Evolutionary conservation across 2,113 vertebrate species (phyloP).

Genomic region (Mirounga angustirostris): DNA sequence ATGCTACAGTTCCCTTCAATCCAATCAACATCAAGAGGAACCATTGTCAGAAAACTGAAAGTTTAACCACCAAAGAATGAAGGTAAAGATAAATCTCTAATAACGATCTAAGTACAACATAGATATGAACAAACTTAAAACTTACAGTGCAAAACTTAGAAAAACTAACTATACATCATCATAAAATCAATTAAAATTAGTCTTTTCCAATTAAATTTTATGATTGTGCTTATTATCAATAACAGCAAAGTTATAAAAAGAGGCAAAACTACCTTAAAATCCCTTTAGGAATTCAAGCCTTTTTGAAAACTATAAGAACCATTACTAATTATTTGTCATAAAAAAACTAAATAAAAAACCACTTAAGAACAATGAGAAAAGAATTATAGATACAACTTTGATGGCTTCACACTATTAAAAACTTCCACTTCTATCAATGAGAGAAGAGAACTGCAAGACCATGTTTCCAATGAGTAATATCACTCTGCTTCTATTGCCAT

Average conservation of each 20-base stretch:
- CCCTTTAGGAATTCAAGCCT: constrained; percentile 36
- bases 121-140: constrained; percentile 58
- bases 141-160: constrained; percentile 22
- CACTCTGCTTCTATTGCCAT: constrained; percentile 48
- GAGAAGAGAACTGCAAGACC: constrained; percentile 36
- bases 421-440: background rate
- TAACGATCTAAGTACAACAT: background rate
- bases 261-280: constrained; percentile 52
- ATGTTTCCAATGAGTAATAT: constrained; percentile 41
- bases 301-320: constrained; percentile 54
- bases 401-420: constrained; percentile 31
- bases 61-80: background rate
- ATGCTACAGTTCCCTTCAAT: background rate
- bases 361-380: constrained; percentile 47
- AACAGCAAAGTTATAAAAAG: constrained; percentile 43
- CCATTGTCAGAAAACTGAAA: background rate
- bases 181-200: constrained; percentile 61
- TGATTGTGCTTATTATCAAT: background rate
- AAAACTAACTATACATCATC: background rate
- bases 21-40: constrained; percentile 35
- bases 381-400: background rate
- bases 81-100: background rate
- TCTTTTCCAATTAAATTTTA: constrained; percentile 50
- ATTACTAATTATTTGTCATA: constrained; percentile 52
- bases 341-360: constrained; percentile 45